Conservation (phyloP, 1,140 invertebrate genomes). For the Hylaeus volcanicus region DNA sequence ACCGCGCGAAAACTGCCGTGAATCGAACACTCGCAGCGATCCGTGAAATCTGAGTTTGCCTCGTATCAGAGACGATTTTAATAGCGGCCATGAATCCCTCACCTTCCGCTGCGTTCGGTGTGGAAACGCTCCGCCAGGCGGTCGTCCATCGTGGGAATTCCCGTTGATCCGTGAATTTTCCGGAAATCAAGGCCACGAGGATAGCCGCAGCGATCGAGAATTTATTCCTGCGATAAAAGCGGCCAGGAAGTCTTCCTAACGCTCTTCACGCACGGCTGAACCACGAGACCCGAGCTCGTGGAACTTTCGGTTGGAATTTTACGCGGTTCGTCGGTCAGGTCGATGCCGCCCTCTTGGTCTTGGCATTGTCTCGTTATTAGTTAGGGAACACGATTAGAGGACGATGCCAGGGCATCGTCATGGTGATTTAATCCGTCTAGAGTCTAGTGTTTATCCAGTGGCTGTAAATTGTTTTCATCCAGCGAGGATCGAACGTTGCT, state of each 20-base stretch:
- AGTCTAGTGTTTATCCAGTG: background rate
- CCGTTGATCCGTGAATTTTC: conserved; percentile 54
- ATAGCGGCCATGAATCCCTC: conserved; percentile 20
- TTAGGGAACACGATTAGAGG: conserved; percentile 29
- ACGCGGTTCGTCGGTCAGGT: conserved; percentile 21
- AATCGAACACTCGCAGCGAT: conserved; percentile 39
- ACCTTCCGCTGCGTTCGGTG: background rate
- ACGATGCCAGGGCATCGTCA: conserved; percentile 11
- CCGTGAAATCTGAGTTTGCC: conserved; percentile 29
- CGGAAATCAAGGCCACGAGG: conserved; percentile 44
- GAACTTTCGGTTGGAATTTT: conserved; percentile 21
- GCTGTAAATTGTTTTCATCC: conserved; percentile 10
- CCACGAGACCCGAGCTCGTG: conserved; percentile 36
- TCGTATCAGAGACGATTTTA: conserved; percentile 6
- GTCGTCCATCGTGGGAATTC: conserved; percentile 49
- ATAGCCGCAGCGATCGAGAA: conserved; percentile 18
- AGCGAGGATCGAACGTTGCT: background rate
- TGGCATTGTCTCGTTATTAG: conserved; percentile 36
- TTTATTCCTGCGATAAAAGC: conserved; percentile 55
- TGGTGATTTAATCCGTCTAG: conserved; percentile 13
- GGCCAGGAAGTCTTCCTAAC: conserved; percentile 6
- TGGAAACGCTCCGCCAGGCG: background rate
- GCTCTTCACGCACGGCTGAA: conserved; percentile 27
- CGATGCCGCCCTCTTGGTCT: background rate
- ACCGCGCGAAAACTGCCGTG: background rate